A percentile compares a stretch with the other conserved stretches of the same genome.
Evolutionary conservation across 2,113 vertebrate species (phyloP).

Genomic region (Apteryx mantelli): DNA sequence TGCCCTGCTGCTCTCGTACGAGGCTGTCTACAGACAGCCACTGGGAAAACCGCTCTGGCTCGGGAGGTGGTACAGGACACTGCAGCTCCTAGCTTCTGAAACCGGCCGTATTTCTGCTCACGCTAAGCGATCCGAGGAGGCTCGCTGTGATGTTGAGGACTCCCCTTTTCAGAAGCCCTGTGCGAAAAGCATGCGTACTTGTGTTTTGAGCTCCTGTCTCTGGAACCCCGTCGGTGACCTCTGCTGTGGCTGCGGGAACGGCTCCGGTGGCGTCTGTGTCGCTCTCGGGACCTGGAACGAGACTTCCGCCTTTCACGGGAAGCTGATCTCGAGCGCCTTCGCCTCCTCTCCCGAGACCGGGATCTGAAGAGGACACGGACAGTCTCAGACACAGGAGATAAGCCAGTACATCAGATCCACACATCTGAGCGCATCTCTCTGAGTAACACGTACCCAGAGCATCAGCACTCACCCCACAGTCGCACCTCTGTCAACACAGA

Average conservation of each 20-base stretch:
- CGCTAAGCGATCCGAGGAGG: background rate
- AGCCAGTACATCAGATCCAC: accelerated
- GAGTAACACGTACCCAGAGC: background rate
- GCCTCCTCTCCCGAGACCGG: conserved; percentile 88
- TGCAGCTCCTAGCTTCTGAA: background rate
- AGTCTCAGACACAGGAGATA: background rate
- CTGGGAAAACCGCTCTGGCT: background rate
- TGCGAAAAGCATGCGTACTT: conserved; percentile 78
- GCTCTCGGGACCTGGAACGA: conserved; percentile 85
- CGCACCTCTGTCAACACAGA: background rate
- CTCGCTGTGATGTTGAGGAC: background rate
- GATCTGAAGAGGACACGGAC: conserved; percentile 77
- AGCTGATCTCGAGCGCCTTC: conserved; percentile 83
- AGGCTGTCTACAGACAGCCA: accelerated
- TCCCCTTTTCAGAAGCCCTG: conserved; percentile 16
- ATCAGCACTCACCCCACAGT: background rate
- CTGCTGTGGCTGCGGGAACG: conserved; percentile 88
- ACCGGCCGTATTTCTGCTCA: accelerated
- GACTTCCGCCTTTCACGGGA: conserved; percentile 85
- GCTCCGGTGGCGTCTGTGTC: conserved; percentile 89
- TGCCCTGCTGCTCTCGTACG: accelerated
- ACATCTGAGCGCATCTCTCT: background rate
- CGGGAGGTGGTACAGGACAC: background rate
- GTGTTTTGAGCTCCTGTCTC: conserved; percentile 89
- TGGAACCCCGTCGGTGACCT: conserved; percentile 85